These are phyloP conservation scores for Tauraco erythrolophus DNA, from an alignment of 2,113 vertebrate species.

Conservation along the genomic window DNA sequence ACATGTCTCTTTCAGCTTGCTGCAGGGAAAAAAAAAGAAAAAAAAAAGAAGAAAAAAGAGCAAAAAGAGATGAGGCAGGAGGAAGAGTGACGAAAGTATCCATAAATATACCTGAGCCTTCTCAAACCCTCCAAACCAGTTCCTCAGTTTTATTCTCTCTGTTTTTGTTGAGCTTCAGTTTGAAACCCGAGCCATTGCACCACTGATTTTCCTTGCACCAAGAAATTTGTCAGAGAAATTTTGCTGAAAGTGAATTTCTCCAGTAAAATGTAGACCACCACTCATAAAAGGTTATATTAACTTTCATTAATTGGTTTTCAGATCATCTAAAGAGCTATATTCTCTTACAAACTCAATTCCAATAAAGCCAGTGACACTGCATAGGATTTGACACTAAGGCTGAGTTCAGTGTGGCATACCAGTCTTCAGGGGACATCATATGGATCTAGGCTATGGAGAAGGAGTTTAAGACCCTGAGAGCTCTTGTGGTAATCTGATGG, in stretches of 20 bases:
- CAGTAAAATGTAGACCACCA: not conserved
- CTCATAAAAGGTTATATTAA: not conserved
- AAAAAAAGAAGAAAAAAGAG: not conserved
- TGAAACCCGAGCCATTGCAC: not conserved
- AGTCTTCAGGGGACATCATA: not conserved
- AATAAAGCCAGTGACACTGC: not conserved
- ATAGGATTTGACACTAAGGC: not conserved
- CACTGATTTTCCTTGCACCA: not conserved
- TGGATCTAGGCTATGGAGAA: not conserved
- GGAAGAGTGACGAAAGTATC: not conserved
- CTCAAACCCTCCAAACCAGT: not conserved
- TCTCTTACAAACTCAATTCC: not conserved
- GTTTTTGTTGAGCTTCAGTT: not conserved
- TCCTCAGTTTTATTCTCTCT: not conserved
- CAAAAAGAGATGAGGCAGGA: rapidly evolving
- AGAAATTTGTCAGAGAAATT: not conserved
- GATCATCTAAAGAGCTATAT: not conserved
- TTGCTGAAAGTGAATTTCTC: not conserved
- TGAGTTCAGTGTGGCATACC: not conserved
- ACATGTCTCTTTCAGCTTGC: not conserved
- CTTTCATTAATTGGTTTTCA: not conserved
- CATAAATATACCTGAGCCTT: not conserved
- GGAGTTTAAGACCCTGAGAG: not conserved
- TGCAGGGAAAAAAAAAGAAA: not conserved
- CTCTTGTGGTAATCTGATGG: not conserved